Conservation (phyloP, 2,113 vertebrate genomes). For the Corydoras maculifer region DNA sequence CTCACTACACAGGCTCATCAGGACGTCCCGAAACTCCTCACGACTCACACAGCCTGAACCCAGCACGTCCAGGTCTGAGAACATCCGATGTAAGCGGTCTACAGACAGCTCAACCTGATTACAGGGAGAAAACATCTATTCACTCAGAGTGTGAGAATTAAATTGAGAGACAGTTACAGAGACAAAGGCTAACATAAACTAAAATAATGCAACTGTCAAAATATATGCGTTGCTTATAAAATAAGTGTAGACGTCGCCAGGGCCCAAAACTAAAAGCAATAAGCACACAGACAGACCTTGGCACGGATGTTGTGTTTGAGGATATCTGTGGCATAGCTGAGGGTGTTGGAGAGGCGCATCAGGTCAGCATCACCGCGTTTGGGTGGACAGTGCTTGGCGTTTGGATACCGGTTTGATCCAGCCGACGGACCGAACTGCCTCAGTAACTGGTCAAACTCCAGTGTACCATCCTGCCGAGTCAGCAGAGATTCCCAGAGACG, state of each 20-base stretch:
- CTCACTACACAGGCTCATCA: constrained; percentile 38
- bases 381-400: constrained; percentile 42
- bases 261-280: neutral
- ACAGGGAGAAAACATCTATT: neutral
- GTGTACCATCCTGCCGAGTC: constrained; percentile 52
- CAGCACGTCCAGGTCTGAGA: constrained; percentile 46
- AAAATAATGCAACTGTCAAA: too few species aligned
- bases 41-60: constrained; percentile 47
- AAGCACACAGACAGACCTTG: constrained; percentile 32
- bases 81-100: constrained; percentile 43
- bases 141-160: too few species aligned
- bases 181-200: too few species aligned
- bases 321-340: constrained; percentile 51
- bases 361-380: constrained; percentile 41
- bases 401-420: constrained; percentile 48
- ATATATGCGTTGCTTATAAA: too few species aligned
- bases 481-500: constrained; percentile 58
- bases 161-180: too few species aligned
- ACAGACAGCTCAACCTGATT: constrained; percentile 49
- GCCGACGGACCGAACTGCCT: constrained; percentile 55
- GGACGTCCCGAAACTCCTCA: constrained; percentile 47
- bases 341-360: constrained; percentile 38
- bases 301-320: constrained; percentile 25
- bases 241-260: too few species aligned
- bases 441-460: constrained; percentile 61